These are phyloP conservation scores for Charanyca ferruginea DNA, from an alignment of 2,888 invertebrate genomes.

Conservation along the genomic window DNA sequence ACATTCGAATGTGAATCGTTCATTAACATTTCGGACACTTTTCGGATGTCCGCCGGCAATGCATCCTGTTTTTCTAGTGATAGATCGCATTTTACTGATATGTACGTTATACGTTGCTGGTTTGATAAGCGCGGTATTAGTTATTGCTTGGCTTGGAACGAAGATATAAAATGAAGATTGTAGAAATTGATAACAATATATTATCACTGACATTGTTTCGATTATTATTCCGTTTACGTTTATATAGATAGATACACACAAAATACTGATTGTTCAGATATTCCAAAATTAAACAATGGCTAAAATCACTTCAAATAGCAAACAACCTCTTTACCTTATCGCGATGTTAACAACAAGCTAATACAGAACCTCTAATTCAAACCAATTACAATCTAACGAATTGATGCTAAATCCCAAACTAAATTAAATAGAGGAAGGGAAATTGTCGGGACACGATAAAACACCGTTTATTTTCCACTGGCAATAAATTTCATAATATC, in stretches of 20 bases:
- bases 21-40: conserved; percentile 78
- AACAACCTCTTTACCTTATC: not conserved
- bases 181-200: conserved; percentile 16
- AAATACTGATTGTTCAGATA: too few species aligned
- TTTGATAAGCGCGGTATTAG: conserved; percentile 46
- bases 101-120: conserved; percentile 38
- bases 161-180: conserved; percentile 39
- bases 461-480: conserved; percentile 68
- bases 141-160: conserved; percentile 43
- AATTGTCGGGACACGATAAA: conserved; percentile 63
- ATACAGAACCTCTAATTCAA: conserved; percentile 18
- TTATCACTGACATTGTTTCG: conserved; percentile 22
- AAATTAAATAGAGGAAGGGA: conserved; percentile 56
- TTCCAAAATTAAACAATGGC: not conserved
- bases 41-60: conserved; percentile 83
- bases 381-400: conserved; percentile 49
- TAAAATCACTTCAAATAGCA: not conserved
- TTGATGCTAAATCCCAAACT: conserved; percentile 49
- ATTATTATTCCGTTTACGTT: conserved; percentile 8
- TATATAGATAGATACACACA: not conserved
- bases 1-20: conserved; percentile 41
- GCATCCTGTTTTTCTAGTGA: conserved; percentile 70
- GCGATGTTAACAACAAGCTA: conserved; percentile 19
- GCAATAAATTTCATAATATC: conserved; percentile 74
- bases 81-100: conserved; percentile 67